These are phyloP conservation scores for Ophthalmolycus amberensis DNA, from an alignment of 2,113 vertebrate genomes.

Conservation along the genomic window DNA sequence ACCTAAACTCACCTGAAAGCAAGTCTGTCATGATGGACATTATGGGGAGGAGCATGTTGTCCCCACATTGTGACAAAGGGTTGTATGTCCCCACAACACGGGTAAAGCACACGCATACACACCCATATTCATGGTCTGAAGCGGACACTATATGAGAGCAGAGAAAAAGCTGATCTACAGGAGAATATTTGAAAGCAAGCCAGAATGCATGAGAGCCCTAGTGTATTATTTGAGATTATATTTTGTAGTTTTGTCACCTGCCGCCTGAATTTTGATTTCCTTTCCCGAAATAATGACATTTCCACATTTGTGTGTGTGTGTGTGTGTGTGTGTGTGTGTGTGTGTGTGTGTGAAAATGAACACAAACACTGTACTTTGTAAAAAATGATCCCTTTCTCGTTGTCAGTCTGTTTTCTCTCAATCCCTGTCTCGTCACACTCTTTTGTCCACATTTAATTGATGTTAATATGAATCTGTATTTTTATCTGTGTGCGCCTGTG, in stretches of 20 bases:
- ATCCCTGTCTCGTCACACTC: background rate
- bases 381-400: background rate
- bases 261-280: too few relatives aligned
- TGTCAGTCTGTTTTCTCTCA: background rate
- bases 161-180: too few relatives aligned
- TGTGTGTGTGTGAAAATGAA: background rate
- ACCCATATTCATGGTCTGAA: background rate
- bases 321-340: background rate
- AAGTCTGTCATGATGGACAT: background rate
- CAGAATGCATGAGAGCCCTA: too few relatives aligned
- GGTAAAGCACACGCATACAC: background rate
- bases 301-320: too few relatives aligned
- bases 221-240: too few relatives aligned
- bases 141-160: background rate
- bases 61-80: background rate
- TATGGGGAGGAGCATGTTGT: background rate
- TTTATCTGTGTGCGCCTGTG: background rate
- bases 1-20: background rate
- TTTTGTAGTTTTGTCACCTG: background rate
- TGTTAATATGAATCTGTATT: slow-evolving; percentile 18
- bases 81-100: background rate
- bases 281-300: too few relatives aligned
- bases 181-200: too few relatives aligned
- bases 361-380: background rate
- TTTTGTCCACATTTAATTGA: background rate